phyloP scores from a whole-genome alignment of 1,140 invertebrate genomes.

The Leguminivora glycinivorella region DNA sequence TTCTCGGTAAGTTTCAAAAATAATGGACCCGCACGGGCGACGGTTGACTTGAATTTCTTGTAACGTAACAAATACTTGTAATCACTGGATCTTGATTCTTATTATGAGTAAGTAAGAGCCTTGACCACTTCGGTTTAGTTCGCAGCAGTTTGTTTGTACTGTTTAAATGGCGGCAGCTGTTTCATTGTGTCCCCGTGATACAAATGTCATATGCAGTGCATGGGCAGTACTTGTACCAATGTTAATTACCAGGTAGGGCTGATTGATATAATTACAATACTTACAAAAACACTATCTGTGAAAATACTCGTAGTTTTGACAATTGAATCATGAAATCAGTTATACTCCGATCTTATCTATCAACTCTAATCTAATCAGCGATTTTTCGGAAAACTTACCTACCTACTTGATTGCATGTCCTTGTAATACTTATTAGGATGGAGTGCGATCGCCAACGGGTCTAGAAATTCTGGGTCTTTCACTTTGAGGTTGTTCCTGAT shows the following conservation, averaged over 20 bases:
- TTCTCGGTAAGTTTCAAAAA: background rate
- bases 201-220: background rate
- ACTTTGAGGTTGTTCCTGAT: too few species aligned
- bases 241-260: background rate
- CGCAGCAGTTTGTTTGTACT: background rate
- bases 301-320: too few species aligned
- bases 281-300: too few species aligned
- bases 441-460: too few species aligned
- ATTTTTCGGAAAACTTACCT: too few species aligned
- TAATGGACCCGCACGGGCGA: conserved; percentile 10
- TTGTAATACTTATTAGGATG: too few species aligned
- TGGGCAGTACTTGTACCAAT: background rate
- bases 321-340: too few species aligned
- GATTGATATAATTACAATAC: too few species aligned
- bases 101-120: background rate
- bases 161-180: background rate
- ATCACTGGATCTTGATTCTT: background rate
- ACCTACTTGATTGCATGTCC: too few species aligned
- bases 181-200: background rate
- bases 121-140: background rate
- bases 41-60: conserved; percentile 42
- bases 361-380: too few species aligned
- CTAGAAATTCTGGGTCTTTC: too few species aligned
- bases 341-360: too few species aligned
- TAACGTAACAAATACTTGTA: background rate